Conservation (phyloP, 2,888 invertebrate species). For the Eristalis tenax region DNA sequence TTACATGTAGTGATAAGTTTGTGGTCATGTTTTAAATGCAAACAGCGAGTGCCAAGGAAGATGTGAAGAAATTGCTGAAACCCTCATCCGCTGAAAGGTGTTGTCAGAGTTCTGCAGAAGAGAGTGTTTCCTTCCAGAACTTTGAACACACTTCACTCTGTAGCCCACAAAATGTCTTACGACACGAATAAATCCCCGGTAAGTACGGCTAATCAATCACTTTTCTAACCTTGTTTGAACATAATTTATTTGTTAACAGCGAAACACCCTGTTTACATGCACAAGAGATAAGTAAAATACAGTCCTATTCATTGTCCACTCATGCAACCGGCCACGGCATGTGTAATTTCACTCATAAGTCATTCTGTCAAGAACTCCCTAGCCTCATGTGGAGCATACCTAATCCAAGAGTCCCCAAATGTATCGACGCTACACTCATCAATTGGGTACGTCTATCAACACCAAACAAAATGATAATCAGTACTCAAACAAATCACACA, state of each 20-base stretch:
- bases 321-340: neutral
- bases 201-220: neutral
- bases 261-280: neutral
- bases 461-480: neutral
- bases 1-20: neutral
- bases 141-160: too few species aligned
- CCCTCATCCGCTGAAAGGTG: too few species aligned
- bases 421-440: neutral
- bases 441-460: neutral
- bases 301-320: neutral
- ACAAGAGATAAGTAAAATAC: neutral
- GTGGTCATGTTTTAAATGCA: neutral
- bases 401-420: neutral
- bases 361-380: neutral
- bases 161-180: neutral
- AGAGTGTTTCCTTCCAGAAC: too few species aligned
- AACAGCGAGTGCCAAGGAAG: neutral
- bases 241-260: neutral
- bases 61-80: too few species aligned
- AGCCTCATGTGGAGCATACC: neutral
- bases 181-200: neutral
- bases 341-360: neutral
- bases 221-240: neutral
- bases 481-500: neutral
- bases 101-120: too few species aligned